These are phyloP conservation scores for Astyanax mexicanus DNA, from an alignment of 2,797 vertebrate genomes.

Conservation along the genomic window DNA sequence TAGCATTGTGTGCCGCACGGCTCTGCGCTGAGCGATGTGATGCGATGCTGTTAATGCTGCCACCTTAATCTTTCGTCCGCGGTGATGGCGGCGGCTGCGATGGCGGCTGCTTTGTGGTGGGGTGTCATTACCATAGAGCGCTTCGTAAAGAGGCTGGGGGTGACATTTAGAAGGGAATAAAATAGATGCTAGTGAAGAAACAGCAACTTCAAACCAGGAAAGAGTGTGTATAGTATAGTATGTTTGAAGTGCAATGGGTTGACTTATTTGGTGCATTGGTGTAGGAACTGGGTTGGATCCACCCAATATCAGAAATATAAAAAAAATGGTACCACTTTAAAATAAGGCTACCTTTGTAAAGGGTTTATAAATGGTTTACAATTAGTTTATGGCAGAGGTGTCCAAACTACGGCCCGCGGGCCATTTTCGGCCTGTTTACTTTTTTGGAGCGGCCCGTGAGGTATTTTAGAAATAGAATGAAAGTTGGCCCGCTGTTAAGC, in stretches of 20 bases:
- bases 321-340: too few relatives aligned
- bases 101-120: background rate
- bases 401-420: too few relatives aligned
- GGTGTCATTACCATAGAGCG: background rate
- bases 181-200: background rate
- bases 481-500: too few relatives aligned
- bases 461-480: too few relatives aligned
- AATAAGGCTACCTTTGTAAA: too few relatives aligned
- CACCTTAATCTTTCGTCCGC: background rate
- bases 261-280: background rate
- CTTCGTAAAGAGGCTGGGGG: background rate
- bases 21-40: background rate
- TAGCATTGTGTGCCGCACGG: constrained; percentile 42
- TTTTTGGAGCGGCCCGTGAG: too few relatives aligned
- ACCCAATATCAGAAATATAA: too few relatives aligned
- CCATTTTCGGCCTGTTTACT: too few relatives aligned
- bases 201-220: constrained; percentile 28
- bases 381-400: too few relatives aligned
- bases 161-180: constrained; percentile 1
- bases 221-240: background rate
- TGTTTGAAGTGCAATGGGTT: background rate
- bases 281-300: too few relatives aligned
- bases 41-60: background rate
- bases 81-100: too few relatives aligned
- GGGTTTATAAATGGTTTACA: too few relatives aligned